A percentile compares a stretch with the other conserved stretches of the same genome.
Evolutionary conservation across 2,888 invertebrate genomes (phyloP).

Genomic region (Morpho achilles): DNA sequence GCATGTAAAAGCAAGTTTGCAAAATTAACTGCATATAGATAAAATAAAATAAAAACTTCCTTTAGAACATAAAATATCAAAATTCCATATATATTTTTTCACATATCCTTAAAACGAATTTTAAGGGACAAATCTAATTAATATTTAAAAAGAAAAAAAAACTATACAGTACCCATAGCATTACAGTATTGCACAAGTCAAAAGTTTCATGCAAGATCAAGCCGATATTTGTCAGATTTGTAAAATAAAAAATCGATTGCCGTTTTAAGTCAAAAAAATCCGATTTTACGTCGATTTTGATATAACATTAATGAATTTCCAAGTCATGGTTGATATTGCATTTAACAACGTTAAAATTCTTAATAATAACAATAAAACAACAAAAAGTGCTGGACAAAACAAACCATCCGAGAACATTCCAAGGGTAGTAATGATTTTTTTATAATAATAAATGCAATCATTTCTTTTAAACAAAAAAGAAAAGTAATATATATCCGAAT

Average conservation of each 20-base stretch:
- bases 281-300: not conserved
- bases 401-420: slow-evolving; percentile 72
- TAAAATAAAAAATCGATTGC: slow-evolving; percentile 20
- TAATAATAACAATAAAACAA: slow-evolving; percentile 77
- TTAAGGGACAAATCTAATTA: slow-evolving; percentile 53
- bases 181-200: slow-evolving; percentile 66
- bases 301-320: not conserved
- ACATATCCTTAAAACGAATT: slow-evolving; percentile 51
- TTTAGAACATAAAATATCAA: slow-evolving; percentile 42
- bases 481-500: slow-evolving; percentile 63
- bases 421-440: slow-evolving; percentile 52
- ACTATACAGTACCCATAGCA: slow-evolving; percentile 57
- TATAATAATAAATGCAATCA: slow-evolving; percentile 70
- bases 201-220: slow-evolving; percentile 64
- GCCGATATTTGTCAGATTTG: slow-evolving; percentile 31
- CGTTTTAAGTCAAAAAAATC: slow-evolving; percentile 5
- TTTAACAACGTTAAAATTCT: slow-evolving; percentile 76
- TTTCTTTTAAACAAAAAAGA: slow-evolving; percentile 57
- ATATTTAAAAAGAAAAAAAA: slow-evolving; percentile 39
- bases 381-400: slow-evolving; percentile 67
- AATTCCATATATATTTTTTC: slow-evolving; percentile 35
- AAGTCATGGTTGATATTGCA: slow-evolving; percentile 48
- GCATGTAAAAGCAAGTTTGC: slow-evolving; percentile 25
- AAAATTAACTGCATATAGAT: slow-evolving; percentile 27
- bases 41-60: slow-evolving; percentile 17